phyloP scores from a whole-genome alignment of 2,888 invertebrate species.

The Myathropa florea region DNA sequence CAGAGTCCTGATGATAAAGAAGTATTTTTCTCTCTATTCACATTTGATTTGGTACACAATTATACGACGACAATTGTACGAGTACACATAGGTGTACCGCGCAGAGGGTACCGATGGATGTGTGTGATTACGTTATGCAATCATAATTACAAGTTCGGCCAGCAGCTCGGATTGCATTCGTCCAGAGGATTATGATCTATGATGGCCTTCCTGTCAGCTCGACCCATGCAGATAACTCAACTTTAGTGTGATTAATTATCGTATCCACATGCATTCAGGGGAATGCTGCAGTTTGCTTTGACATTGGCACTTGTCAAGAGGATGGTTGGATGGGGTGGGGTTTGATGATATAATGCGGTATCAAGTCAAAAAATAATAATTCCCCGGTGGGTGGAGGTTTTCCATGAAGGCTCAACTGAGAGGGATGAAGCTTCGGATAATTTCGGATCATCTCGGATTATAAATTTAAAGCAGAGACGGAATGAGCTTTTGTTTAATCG shows the following conservation, averaged over 20 bases:
- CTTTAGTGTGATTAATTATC: conserved; percentile 5
- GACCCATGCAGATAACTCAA: not conserved
- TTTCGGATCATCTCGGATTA: not conserved
- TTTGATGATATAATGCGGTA: not conserved
- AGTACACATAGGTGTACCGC: not conserved
- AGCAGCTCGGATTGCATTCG: not conserved
- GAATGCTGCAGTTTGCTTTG: not conserved
- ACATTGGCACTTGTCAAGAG: not conserved
- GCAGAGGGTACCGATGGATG: not conserved
- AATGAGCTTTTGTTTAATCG: not conserved
- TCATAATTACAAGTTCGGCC: not conserved
- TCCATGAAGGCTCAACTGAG: not conserved
- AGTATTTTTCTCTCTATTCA: not conserved
- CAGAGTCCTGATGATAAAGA: not conserved
- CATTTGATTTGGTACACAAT: not conserved
- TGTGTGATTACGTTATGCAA: not conserved
- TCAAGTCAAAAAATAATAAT: not conserved
- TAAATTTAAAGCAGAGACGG: not conserved
- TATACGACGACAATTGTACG: not conserved
- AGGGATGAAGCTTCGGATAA: not conserved
- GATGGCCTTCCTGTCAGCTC: not conserved
- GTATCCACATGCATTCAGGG: not conserved
- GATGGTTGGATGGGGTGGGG: too few relatives aligned
- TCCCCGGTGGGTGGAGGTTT: not conserved
- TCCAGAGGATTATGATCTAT: not conserved